These are phyloP conservation scores for Nomada hirtipes DNA, from an alignment of 2,888 invertebrate species.

Conservation along the genomic window DNA sequence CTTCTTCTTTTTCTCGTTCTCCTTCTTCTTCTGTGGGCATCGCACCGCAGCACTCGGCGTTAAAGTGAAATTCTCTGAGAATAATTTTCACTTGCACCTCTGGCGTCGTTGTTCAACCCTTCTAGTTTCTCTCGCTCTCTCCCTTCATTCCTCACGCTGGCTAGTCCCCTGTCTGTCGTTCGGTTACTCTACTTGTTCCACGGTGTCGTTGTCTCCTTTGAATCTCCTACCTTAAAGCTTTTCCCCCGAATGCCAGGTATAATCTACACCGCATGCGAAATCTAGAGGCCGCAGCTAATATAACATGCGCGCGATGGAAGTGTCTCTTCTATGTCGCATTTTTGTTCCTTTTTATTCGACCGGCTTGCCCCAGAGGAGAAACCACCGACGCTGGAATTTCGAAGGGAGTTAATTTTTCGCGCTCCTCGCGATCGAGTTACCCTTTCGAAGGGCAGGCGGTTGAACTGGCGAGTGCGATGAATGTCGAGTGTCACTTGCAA, in stretches of 20 bases:
- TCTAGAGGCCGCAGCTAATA: slow-evolving; percentile 51
- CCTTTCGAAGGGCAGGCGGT: not conserved
- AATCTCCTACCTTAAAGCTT: slow-evolving; percentile 43
- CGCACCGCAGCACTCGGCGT: slow-evolving; percentile 37
- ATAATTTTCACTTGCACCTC: slow-evolving; percentile 73
- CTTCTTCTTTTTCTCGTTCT: slow-evolving; percentile 5
- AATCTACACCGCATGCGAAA: slow-evolving; percentile 55
- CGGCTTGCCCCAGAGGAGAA: not conserved
- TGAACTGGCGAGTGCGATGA: not conserved
- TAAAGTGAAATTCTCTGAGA: slow-evolving; percentile 71
- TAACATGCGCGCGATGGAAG: slow-evolving; percentile 33
- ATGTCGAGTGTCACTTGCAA: slow-evolving; percentile 21
- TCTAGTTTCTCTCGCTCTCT: not conserved
- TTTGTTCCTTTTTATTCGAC: not conserved
- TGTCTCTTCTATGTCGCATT: not conserved
- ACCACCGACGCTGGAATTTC: not conserved
- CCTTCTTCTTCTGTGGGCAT: slow-evolving; percentile 36
- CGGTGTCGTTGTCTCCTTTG: slow-evolving; percentile 53
- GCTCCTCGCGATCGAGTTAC: not conserved
- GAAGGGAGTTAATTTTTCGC: slow-evolving; percentile 54
- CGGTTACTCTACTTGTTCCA: slow-evolving; percentile 33
- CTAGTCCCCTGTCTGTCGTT: not conserved
- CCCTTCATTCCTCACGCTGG: not conserved
- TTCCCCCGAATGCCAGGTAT: slow-evolving; percentile 39
- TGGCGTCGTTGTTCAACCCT: slow-evolving; percentile 39